Evolutionary conservation across 2,113 vertebrate genomes (phyloP).

Genomic region (Heterochromis multidens): DNA sequence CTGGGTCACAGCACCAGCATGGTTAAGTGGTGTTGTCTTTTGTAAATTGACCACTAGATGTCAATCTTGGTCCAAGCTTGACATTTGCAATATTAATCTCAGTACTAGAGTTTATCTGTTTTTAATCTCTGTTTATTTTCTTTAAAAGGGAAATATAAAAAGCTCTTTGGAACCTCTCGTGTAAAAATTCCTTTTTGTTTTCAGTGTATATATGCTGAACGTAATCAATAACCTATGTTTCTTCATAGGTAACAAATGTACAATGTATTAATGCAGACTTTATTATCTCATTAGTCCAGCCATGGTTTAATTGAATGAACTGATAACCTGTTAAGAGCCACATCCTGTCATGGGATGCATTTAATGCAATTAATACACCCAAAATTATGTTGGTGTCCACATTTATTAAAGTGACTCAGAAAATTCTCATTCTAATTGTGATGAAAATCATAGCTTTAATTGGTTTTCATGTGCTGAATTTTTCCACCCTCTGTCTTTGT

Average conservation of each 20-base stretch:
- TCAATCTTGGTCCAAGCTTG: slow-evolving; percentile 18
- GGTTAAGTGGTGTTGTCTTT: background rate
- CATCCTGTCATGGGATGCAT: background rate
- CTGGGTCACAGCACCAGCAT: background rate
- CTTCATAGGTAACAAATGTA: background rate
- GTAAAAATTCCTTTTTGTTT: background rate
- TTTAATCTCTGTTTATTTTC: background rate
- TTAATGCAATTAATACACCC: background rate
- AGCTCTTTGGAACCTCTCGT: background rate
- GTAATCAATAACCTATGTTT: background rate
- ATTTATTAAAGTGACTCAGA: too few species aligned
- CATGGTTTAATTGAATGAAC: background rate
- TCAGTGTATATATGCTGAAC: background rate
- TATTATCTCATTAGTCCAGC: background rate
- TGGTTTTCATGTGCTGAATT: background rate
- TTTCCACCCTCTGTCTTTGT: background rate
- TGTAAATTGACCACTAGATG: slow-evolving; percentile 39
- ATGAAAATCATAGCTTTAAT: fast-evolving
- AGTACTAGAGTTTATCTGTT: background rate
- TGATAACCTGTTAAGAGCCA: background rate
- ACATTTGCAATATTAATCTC: background rate
- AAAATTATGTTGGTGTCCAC: background rate
- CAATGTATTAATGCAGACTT: background rate
- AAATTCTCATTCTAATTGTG: background rate
- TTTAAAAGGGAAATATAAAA: background rate